Evolutionary conservation across 2,113 vertebrate species (phyloP), one percentile per base, ranked within the genome.

Genomic region (Nerophis lumbriciformis): DNA sequence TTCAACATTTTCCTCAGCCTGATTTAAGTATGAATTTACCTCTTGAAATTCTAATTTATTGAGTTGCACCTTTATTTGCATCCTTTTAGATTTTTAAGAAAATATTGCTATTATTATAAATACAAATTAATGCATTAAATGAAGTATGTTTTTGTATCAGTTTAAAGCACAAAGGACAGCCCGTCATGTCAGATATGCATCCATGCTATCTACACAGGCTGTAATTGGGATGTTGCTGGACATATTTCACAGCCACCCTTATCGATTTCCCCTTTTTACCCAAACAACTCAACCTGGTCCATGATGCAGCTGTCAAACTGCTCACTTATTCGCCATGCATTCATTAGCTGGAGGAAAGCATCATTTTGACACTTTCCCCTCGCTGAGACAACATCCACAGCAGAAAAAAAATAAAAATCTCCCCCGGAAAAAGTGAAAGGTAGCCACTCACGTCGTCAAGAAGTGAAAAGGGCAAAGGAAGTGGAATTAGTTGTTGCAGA

Each of bases 401-500:
- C 8, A 53, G 13, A n/a, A 56, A 62, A 63, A 73, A 79, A 69
- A 28, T 2, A 28, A 28, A 64, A 61, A 53, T 44, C 61, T 48
- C 13, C 7, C 13, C 55, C 66, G 68, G 53, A 61, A 84, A 77
- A 72, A 48, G 58, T 48, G 59, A 61, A 50, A 61, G 89, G 89
- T 81, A 73, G 86, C 79, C 75, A 90, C 92, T 92, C 91, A 91
- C 89, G 92, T 94, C 92, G 71, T 85, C 81, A 93, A 89, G 89
- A 92, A 92, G 92, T 96, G 94, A 96, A 97, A 97, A 97, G 95
- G 95, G 94, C 94, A 97, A 93, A 93, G 93, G 93, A 95, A 93
- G 94, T 93, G 86, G 93, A 94, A 96, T 96, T 96, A 95, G 94
- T 96, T 95, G 94, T 95, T 95, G 94, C 91, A 94, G 95, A 96